Evolutionary conservation across 1,140 invertebrate genomes (phyloP), one percentile per base, ranked within the genome.

Genomic region (Drosophila pandora): DNA sequence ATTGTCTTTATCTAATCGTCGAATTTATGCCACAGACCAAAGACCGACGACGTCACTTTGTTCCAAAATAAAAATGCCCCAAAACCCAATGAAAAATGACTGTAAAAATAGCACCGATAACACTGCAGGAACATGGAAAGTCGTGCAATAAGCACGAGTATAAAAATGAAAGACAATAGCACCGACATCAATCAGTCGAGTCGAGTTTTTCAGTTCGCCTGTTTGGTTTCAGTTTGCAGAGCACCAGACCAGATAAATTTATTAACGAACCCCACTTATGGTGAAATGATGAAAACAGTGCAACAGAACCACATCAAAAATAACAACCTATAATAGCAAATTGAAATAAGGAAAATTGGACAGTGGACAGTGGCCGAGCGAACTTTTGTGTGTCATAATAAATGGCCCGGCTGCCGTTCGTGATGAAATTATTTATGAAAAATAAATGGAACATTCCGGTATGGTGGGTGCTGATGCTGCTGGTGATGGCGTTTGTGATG

Each of bases 341-440:
- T 68, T 69, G 63, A 23, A 68, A 49, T 28, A 55, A 49, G 23
- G 17, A 22, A 53, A 60, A 52, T 5, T 30, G 13, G 23, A 25
- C 8, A 53, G 21, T 13, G 23, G 47, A 50, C 23, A 22, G 55
- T 12, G 25, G 12, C 25, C 5, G 21, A 52, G 21, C 28, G 43
- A 50, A 56, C 43, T 75, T 43, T 55, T 53, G 55, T 52, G 75
- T 56, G 74, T 52, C 48, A 67, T 58, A 62, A 64, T 56, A 64
- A 68, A 48, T 56, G 56, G 45, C 58, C 49, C 43, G 43, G 12
- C 49, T 37, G 34, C 45, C 60, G 60, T 62, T 65, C 62, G 82
- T 69, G 79, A 83, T 88, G 84, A 88, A 88, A 83, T 88, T 88
- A 88, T 88, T 88, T 76, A 88, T 88, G 83, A 88, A 82, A 83